Conservation (phyloP, 2,888 invertebrate genomes). For the Sceliomorpha sp. region DNA sequence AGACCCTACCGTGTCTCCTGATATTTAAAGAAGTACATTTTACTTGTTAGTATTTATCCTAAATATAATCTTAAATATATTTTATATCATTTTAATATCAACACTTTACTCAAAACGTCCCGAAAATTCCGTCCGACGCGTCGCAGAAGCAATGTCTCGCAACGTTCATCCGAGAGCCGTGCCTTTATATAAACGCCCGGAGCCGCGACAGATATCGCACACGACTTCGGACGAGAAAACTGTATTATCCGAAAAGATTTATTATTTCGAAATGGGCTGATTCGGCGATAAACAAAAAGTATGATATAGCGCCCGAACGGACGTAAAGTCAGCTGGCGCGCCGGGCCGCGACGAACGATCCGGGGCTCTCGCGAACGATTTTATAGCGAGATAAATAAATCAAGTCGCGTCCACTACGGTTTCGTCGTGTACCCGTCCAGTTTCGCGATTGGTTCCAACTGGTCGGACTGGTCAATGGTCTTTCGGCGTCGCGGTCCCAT, state of each 20-base stretch:
- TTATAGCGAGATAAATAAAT: slow-evolving; percentile 62
- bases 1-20: too few species aligned
- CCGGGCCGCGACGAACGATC: slow-evolving; percentile 36
- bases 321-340: slow-evolving; percentile 42
- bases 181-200: slow-evolving; percentile 37
- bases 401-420: slow-evolving; percentile 59
- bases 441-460: slow-evolving; percentile 62
- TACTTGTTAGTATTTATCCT: too few species aligned
- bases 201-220: slow-evolving; percentile 32
- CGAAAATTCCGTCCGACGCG: too few species aligned
- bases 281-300: slow-evolving; percentile 49
- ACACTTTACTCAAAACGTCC: too few species aligned
- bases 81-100: too few species aligned
- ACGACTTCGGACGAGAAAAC: slow-evolving; percentile 50
- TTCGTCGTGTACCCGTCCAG: slow-evolving; percentile 53
- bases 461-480: slow-evolving; percentile 64
- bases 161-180: slow-evolving; percentile 16
- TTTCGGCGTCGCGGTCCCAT: slow-evolving; percentile 58
- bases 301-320: slow-evolving; percentile 45
- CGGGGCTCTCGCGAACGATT: slow-evolving; percentile 57
- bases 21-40: too few species aligned
- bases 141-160: neutral
- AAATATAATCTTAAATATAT: too few species aligned
- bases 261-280: slow-evolving; percentile 50
- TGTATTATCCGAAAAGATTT: slow-evolving; percentile 47